Conservation (phyloP, 2,888 invertebrate genomes). For the Thyatira batis region DNA sequence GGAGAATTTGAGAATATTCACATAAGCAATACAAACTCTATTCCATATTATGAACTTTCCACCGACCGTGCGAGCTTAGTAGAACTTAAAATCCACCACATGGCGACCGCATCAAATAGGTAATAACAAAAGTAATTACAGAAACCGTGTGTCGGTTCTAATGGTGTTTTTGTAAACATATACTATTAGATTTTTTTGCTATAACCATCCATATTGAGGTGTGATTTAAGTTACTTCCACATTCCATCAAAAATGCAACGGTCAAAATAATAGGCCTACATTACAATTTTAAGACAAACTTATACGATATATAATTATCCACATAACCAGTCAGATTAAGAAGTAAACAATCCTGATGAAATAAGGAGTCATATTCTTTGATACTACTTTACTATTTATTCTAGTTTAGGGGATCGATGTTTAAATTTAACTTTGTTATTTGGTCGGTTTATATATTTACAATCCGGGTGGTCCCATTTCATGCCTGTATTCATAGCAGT, state of each 20-base stretch:
- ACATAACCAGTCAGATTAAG: too few relatives aligned
- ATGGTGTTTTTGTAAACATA: conserved; percentile 40
- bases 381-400: too few relatives aligned
- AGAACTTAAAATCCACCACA: conserved; percentile 29
- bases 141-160: conserved; percentile 21
- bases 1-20: too few relatives aligned
- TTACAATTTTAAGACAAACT: neutral
- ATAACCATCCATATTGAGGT: conserved; percentile 4
- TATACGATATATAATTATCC: neutral
- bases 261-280: neutral
- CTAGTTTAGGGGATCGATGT: too few relatives aligned
- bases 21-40: neutral
- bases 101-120: conserved; percentile 63
- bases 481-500: too few relatives aligned
- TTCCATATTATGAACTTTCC: conserved; percentile 19
- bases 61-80: conserved; percentile 25
- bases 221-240: neutral
- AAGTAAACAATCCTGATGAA: too few relatives aligned
- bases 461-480: too few relatives aligned
- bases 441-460: too few relatives aligned
- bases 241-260: neutral
- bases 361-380: too few relatives aligned
- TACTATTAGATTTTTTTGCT: conserved; percentile 18
- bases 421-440: too few relatives aligned
- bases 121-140: conserved; percentile 54